Base-by-base conservation (phyloP, 2,888 invertebrate genomes). In the Deilephila elpenor region DNA sequence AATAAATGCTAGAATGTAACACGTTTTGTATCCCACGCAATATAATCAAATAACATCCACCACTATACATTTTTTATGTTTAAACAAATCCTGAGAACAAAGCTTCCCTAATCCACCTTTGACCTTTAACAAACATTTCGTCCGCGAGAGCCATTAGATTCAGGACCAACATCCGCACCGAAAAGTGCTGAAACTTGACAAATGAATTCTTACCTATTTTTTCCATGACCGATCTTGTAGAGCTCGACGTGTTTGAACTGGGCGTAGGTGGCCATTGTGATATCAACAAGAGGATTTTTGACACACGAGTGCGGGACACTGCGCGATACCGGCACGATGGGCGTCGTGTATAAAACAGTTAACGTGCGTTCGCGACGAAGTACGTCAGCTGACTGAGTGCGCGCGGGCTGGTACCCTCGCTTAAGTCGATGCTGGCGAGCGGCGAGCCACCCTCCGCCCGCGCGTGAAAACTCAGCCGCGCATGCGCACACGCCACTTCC, bases 231-330 rank as follows among this genome's bases (percentile, higher is more conserved):
- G 91, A 98, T 97, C 95, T 98, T 98, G 96, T 98, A 98, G 86
- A 98, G 96, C 95, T 98, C 98, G 93, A 98, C 97, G 95, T 98
- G 98, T 95, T 98, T 97, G 96, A 98, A 98, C 83, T 98, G 97
- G 90, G 98, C 98, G 96, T 98, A 98, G 90, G 98, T 97, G 91
- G 98, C 98, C 98, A 98, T 98, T 86, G 86, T 87, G 75, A 78
- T 80, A 82, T 82, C 77, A 76, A 85, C 83, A 84, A 84, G 86
- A 83, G 79, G 84, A 83, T 82, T 51, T 84, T 84, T 85, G 85
- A 83, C 84, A 87, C 88, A 85, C 85, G 85, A 86, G 84, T 83
- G 84, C 78, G 82, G 83, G 67, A 81, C 89, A 89, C 88, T 88
- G 86, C 86, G 85, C 87, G 87, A 78, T 74, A 83, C 79, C 80